Base-by-base conservation (phyloP, 2,113 vertebrate genomes). In the Dolichallabes microphthalmus region DNA sequence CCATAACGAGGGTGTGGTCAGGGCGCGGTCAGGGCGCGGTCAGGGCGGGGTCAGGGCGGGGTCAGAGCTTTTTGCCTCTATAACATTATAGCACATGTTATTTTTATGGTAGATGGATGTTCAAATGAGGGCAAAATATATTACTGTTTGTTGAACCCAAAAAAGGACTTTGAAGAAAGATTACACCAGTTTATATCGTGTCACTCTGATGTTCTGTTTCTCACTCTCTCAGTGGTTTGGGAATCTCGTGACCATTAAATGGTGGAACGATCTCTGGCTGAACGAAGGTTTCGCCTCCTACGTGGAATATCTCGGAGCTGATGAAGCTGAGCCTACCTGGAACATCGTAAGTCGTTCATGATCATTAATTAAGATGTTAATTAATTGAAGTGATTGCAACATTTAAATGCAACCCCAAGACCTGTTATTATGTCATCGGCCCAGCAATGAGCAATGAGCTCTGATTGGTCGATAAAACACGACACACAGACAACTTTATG, bases 231-330 rank as follows among this genome's bases (percentile, higher is more conserved):
- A 99, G 98, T 99, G 98, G 98, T 99, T 99, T 0, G 97, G 98
- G 71, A 98, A 98, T 90, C 94, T 98, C 87, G 98, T 99, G 85
- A 99, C 98, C 0, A 87, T 98, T 76, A 91, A 30, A 1, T 99
- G 98, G 98, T 99, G 98, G 98, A 98, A 97, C 0, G 97, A 99
- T 91, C 89, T 99, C 89, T 99, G 98, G 97, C 94, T 99, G 85
- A 99, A 99, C 0, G 98, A 99, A 89, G 98, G 98, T 57, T 99
- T 99, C 0, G 98, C 98, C 3, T 97, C 97, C 1, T 99, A 99
- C 0, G 97, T 98, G 30, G 95, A 98, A 86, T 99, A 97, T 75
- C 93, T 98, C 52, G 98, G 98, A 0, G 97, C 96, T 0, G 0
- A 97, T 57, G 0, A 63, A 0, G 96, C 92, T 0, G 97, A 99